phyloP scores from a whole-genome alignment of 2,888 invertebrate genomes.

The Neelides folsomi region DNA sequence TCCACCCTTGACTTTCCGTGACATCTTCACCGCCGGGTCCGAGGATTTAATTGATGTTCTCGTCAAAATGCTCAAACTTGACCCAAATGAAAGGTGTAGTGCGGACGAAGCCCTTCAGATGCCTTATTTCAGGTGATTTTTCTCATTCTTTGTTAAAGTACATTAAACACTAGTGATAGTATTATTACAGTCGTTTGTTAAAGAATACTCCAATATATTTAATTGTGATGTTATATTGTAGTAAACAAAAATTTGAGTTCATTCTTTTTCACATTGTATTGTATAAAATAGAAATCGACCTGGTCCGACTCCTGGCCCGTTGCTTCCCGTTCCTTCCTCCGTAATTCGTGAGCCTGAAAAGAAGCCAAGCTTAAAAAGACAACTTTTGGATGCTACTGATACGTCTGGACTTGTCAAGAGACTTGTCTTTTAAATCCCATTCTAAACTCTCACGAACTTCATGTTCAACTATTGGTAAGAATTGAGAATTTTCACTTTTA shows the following conservation, averaged over 20 bases:
- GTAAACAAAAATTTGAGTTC: too few species aligned
- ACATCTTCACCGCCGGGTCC: conserved; percentile 89
- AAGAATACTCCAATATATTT: too few species aligned
- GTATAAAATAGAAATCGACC: conserved; percentile 57
- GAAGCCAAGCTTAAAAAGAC: conserved; percentile 60
- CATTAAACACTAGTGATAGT: conserved; percentile 34
- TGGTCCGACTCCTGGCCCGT: conserved; percentile 67
- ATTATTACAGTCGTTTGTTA: too few species aligned
- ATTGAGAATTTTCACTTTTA: too few species aligned
- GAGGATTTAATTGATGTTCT: conserved; percentile 79
- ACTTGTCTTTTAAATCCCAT: conserved; percentile 17
- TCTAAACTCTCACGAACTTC: too few species aligned
- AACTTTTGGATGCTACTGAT: conserved; percentile 56
- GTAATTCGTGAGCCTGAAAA: conserved; percentile 46
- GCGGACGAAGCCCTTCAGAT: conserved; percentile 74
- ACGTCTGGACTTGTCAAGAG: conserved; percentile 23
- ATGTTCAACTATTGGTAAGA: too few species aligned
- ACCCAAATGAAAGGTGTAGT: conserved; percentile 67
- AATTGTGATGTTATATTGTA: too few species aligned
- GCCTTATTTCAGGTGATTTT: conserved; percentile 61
- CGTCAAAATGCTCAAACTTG: conserved; percentile 59
- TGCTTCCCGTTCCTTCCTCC: conserved; percentile 62
- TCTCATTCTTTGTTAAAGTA: neutral
- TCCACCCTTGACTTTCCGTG: conserved; percentile 66
- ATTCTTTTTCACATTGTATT: too few species aligned